A percentile compares a stretch with the other conserved stretches of the same genome.
Conservation (phyloP, 2,797 vertebrate genomes). For the Trematocara caparti region DNA sequence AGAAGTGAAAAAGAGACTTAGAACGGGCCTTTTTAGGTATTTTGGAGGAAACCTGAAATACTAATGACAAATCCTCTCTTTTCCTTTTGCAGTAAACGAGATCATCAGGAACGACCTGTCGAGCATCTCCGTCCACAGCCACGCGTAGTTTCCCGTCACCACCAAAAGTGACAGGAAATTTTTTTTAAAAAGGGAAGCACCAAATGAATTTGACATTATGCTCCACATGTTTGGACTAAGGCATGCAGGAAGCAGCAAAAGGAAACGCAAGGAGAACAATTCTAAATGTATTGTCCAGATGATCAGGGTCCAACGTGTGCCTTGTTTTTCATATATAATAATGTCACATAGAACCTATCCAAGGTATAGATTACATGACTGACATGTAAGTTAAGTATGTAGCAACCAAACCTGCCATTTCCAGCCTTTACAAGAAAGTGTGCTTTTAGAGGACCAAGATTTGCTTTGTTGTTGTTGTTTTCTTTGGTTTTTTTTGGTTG, state of each 20-base stretch:
- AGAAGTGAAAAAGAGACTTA: too few species aligned
- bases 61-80: background rate
- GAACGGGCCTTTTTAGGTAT: background rate
- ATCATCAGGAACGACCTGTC: slow-evolving; percentile 97
- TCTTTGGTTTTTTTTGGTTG: background rate
- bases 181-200: background rate
- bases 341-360: slow-evolving; percentile 23
- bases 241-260: slow-evolving; percentile 31
- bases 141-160: slow-evolving; percentile 72
- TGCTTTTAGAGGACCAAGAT: slow-evolving; percentile 61
- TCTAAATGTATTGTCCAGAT: slow-evolving; percentile 16
- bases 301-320: slow-evolving; percentile 64
- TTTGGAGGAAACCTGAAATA: background rate
- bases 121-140: slow-evolving; percentile 83
- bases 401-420: slow-evolving; percentile 32
- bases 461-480: background rate
- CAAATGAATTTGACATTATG: background rate
- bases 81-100: slow-evolving; percentile 89
- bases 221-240: slow-evolving; percentile 45
- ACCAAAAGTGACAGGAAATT: background rate
- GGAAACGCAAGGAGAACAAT: slow-evolving; percentile 31
- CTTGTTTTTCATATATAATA: slow-evolving; percentile 48
- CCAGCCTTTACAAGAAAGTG: background rate
- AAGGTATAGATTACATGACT: slow-evolving; percentile 17
- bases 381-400: slow-evolving; percentile 29